These are phyloP conservation scores for Gastrophryne carolinensis DNA, from an alignment of 2,797 vertebrate species.

Conservation along the genomic window DNA sequence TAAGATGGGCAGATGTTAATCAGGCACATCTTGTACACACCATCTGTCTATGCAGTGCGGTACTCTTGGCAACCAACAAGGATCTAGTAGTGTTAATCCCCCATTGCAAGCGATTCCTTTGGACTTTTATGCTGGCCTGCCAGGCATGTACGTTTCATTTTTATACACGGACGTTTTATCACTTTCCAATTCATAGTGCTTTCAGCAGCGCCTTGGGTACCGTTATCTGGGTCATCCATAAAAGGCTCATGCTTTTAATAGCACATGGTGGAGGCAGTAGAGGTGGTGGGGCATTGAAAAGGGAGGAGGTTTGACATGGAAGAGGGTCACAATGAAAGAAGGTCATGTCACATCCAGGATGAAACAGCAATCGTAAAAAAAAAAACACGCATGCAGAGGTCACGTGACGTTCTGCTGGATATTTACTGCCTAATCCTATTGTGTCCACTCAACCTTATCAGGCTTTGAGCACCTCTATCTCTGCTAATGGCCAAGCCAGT, in stretches of 20 bases:
- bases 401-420: constrained; percentile 30
- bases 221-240: constrained; percentile 11
- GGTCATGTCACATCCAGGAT: constrained; percentile 27
- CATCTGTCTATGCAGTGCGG: constrained; percentile 37
- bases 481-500: constrained; percentile 40
- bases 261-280: not conserved
- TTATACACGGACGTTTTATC: constrained; percentile 6
- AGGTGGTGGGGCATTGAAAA: not conserved
- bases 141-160: constrained; percentile 4
- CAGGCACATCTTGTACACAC: constrained; percentile 33
- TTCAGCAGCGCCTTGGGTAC: constrained; percentile 2
- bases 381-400: not conserved
- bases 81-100: constrained; percentile 10
- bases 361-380: not conserved
- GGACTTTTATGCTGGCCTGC: not conserved
- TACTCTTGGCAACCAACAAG: constrained; percentile 25
- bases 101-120: not conserved
- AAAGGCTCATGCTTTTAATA: constrained; percentile 20
- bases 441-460: constrained; percentile 48
- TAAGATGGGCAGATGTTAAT: constrained; percentile 36
- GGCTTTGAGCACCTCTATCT: constrained; percentile 42
- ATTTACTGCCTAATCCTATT: constrained; percentile 47
- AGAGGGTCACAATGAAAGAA: not conserved
- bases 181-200: not conserved
- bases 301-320: not conserved